Base-by-base conservation (phyloP, 2,797 vertebrate genomes). In the Scolopax rusticola region DNA sequence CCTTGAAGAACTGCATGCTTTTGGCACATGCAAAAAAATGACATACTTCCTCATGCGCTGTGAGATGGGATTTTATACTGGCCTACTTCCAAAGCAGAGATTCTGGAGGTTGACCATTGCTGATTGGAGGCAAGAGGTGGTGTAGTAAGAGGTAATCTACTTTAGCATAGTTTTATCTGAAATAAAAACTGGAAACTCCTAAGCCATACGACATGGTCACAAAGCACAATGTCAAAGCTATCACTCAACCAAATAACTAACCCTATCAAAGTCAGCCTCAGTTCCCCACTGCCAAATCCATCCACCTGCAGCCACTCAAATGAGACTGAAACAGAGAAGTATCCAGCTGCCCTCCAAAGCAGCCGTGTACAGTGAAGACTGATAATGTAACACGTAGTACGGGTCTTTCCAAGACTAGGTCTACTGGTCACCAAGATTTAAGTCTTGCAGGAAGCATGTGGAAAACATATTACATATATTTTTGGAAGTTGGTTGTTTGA, bases 141-240 rank as follows among this genome's bases (percentile, higher is more conserved):
- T 65, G 15, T 6, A 57, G 9, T 19, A 80, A 32, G 12, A 64
- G 40, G 43, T 2, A 84, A n/a, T 14, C 43, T 48, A 41, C n/a
- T 63, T 78, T 12, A 91, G 74, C 11, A 20, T 28, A 9, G 18
- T 24, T 78, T 80, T 75, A 30, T 60, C 48, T 43, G 45, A 5
- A 80, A 53, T 33, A 89, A 83, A 93, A 92, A 32, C 45, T 84
- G 59, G 60, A 53, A 89, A 50, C 19, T 30, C 23, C 24, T 50
- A 85, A 79, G 15, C 23, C 60, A 36, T 15, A n/a, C 4, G 2
- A 47, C 20, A 23, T 1, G 4, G 47, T 30, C 59, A 41, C 23
- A 71, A 86, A 12, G 14, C 25, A 64, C 45, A 76, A 64, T 3
- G 7, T 48, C 60, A 70, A 53, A 91, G 48, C 25, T 47, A 64